A percentile compares a stretch with the other conserved stretches of the same genome.
These are phyloP conservation scores for Malachius bipustulatus DNA, from an alignment of 2,888 invertebrate genomes.

Conservation along the genomic window DNA sequence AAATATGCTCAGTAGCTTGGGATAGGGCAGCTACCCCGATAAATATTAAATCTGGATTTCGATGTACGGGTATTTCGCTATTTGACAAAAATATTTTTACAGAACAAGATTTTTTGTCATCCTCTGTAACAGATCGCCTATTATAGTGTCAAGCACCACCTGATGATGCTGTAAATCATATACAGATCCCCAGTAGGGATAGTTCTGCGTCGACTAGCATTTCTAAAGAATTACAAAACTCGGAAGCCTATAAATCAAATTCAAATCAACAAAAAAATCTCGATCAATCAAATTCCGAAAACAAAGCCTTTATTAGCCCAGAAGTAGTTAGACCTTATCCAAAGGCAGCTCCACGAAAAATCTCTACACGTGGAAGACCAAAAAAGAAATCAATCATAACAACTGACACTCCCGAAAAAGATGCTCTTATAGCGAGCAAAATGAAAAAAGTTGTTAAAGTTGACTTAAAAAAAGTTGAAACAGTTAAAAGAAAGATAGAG, in stretches of 20 bases:
- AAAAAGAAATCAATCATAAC: conserved; percentile 12
- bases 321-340: conserved; percentile 10
- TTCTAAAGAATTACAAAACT: no score
- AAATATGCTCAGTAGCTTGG: conserved; percentile 12
- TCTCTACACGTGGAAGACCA: not conserved
- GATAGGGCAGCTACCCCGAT: conserved; percentile 13
- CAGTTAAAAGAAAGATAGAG: conserved; percentile 4
- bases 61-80: conserved; percentile 15
- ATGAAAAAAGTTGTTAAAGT: conserved; percentile 1
- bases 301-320: not conserved
- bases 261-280: not conserved
- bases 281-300: not conserved
- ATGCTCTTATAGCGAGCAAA: no score
- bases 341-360: conserved; percentile 9
- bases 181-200: no score
- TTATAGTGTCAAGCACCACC: no score
- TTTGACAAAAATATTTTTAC: conserved; percentile 12
- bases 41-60: conserved; percentile 17
- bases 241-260: no score
- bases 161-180: no score
- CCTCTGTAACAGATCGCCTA: conserved; percentile 14
- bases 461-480: not conserved
- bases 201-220: no score
- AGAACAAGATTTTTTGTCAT: conserved; percentile 8
- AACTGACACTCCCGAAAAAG: conserved; percentile 12